A percentile compares a stretch with the other conserved stretches of the same genome.
Evolutionary conservation across 2,797 vertebrate species (phyloP).

Genomic region (Antrozous pallidus): DNA sequence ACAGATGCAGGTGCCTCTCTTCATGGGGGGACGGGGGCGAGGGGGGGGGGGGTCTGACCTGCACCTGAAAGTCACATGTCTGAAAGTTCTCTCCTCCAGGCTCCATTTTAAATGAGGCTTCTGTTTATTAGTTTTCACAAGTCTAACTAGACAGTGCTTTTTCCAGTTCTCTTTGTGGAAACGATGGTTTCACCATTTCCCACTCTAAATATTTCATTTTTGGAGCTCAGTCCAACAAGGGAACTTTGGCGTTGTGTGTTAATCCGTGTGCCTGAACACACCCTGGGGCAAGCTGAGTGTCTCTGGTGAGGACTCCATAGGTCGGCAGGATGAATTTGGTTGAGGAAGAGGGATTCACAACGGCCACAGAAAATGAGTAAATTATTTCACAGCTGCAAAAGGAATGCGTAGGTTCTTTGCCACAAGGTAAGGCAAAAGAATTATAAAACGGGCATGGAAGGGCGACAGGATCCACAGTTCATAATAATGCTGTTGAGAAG

Average conservation of each 20-base stretch:
- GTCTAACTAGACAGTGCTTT: neutral
- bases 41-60: neutral
- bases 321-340: neutral
- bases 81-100: neutral
- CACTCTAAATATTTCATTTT: slow-evolving; percentile 16
- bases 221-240: neutral
- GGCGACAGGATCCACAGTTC: neutral
- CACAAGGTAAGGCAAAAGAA: neutral
- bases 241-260: neutral
- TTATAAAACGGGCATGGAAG: neutral
- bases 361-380: neutral
- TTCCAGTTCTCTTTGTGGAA: neutral
- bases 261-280: neutral
- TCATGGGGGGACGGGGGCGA: too few relatives aligned
- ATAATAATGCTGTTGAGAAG: slow-evolving; percentile 8
- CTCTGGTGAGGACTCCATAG: neutral
- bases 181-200: neutral
- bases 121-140: neutral
- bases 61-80: neutral
- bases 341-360: neutral
- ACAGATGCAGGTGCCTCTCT: neutral
- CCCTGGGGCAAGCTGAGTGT: neutral
- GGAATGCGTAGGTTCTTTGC: neutral
- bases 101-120: neutral
- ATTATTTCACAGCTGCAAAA: neutral